phyloP scores from a whole-genome alignment of 2,797 vertebrate genomes.

The Halcyon smyrnensis region DNA sequence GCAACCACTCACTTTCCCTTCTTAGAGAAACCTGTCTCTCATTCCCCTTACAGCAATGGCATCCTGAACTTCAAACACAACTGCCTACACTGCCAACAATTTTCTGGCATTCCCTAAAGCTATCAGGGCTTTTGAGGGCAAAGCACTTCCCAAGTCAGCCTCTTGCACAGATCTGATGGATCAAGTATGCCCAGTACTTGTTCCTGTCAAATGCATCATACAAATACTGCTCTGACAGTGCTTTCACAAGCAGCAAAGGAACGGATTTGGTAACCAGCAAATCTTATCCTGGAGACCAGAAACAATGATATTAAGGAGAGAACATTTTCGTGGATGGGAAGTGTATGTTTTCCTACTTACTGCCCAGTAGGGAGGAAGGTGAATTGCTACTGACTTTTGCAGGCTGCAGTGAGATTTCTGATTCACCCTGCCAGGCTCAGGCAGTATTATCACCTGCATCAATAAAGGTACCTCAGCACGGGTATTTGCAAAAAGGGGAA shows the following conservation, averaged over 20 bases:
- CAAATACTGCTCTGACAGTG: neutral
- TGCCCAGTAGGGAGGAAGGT: conserved; percentile 73
- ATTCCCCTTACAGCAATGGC: neutral
- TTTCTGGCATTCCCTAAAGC: neutral
- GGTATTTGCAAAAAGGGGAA: neutral
- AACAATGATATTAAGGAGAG: conserved; percentile 60
- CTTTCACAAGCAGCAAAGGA: conserved; percentile 23
- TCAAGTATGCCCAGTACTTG: neutral
- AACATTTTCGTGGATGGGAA: conserved; percentile 67
- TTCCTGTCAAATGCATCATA: conserved; percentile 15
- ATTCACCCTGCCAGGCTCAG: conserved; percentile 54
- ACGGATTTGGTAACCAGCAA: conserved; percentile 56
- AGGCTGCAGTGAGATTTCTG: conserved; percentile 37
- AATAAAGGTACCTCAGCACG: conserved; percentile 48
- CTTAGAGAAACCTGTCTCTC: neutral
- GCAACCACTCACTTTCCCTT: neutral
- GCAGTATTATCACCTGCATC: conserved; percentile 60
- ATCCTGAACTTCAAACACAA: neutral
- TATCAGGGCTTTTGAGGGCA: neutral
- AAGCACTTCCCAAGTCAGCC: neutral
- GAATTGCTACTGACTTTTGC: conserved; percentile 69
- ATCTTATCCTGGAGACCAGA: conserved; percentile 58
- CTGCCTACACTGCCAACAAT: neutral
- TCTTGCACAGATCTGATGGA: neutral
- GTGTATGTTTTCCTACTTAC: conserved; percentile 64